Percentiles rank a stretch among this genome's conserved stretches.
phyloP scores from a whole-genome alignment of 1,140 invertebrate species.

The Sarcophaga bullata region DNA sequence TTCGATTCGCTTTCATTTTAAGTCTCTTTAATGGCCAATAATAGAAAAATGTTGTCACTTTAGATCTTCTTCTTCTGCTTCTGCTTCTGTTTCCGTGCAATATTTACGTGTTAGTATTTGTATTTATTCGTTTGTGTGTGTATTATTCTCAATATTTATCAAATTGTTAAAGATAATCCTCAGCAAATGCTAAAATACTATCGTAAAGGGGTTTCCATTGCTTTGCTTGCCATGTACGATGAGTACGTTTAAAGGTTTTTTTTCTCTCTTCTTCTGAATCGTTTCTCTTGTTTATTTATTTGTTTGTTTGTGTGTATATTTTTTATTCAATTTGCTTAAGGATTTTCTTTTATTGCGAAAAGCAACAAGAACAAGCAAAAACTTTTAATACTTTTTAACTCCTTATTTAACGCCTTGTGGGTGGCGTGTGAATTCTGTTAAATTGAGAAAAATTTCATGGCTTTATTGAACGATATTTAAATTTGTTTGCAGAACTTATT shows the following conservation, averaged over 20 bases:
- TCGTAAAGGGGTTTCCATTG: not conserved
- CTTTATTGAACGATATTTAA: too few species aligned
- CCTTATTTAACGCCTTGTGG: not conserved
- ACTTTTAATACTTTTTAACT: not conserved
- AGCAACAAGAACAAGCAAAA: too few species aligned
- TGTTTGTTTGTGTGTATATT: too few species aligned
- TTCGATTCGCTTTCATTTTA: constrained; percentile 28
- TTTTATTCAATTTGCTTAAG: too few species aligned
- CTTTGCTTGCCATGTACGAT: not conserved
- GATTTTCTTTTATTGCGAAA: too few species aligned
- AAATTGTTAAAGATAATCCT: constrained; percentile 64
- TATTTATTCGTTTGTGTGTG: not conserved
- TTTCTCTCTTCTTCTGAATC: not conserved
- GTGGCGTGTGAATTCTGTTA: not conserved
- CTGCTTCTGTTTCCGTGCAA: not conserved
- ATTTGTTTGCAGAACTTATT: too few species aligned
- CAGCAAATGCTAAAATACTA: constrained; percentile 62
- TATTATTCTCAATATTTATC: constrained; percentile 57
- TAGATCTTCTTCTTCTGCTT: constrained; percentile 47
- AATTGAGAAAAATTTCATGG: too few species aligned
- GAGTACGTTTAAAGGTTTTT: not conserved
- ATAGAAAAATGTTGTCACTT: constrained; percentile 66
- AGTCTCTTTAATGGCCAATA: constrained; percentile 66
- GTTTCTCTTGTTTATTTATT: not conserved
- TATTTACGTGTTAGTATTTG: not conserved